These are phyloP conservation scores for Eupristina koningsbergeri DNA, from an alignment of 1,140 invertebrate species.

Conservation along the genomic window DNA sequence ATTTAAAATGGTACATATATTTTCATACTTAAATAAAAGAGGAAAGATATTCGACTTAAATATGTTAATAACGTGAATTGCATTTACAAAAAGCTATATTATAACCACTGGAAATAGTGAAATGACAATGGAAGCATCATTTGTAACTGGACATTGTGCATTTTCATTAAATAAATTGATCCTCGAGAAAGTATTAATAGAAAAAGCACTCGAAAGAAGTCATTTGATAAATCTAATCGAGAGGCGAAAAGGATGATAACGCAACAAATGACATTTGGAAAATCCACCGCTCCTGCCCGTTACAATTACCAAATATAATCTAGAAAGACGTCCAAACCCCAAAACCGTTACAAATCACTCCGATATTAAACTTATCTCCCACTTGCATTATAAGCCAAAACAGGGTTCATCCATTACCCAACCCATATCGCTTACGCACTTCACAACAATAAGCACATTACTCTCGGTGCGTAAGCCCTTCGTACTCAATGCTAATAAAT, in stretches of 20 bases:
- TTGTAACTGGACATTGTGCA: too few species aligned
- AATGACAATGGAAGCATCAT: too few species aligned
- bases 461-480: conserved; percentile 8
- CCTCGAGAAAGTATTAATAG: too few species aligned
- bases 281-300: not conserved
- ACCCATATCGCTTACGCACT: not conserved
- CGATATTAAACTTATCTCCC: conserved; percentile 27
- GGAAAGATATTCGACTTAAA: too few species aligned
- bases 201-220: not conserved
- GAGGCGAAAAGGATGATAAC: not conserved
- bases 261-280: not conserved
- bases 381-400: conserved; percentile 14
- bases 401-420: conserved; percentile 26
- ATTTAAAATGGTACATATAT: too few species aligned
- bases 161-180: too few species aligned
- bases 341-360: conserved; percentile 5
- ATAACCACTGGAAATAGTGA: too few species aligned
- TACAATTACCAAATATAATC: conserved; percentile 11
- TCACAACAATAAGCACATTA: conserved; percentile 42
- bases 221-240: not conserved
- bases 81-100: too few species aligned
- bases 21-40: too few species aligned
- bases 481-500: conserved; percentile 26
- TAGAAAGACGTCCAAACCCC: not conserved
- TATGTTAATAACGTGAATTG: too few species aligned